These are phyloP conservation scores for Theristus sp. DNA, from an alignment of 2,888 invertebrate species.

Conservation along the genomic window DNA sequence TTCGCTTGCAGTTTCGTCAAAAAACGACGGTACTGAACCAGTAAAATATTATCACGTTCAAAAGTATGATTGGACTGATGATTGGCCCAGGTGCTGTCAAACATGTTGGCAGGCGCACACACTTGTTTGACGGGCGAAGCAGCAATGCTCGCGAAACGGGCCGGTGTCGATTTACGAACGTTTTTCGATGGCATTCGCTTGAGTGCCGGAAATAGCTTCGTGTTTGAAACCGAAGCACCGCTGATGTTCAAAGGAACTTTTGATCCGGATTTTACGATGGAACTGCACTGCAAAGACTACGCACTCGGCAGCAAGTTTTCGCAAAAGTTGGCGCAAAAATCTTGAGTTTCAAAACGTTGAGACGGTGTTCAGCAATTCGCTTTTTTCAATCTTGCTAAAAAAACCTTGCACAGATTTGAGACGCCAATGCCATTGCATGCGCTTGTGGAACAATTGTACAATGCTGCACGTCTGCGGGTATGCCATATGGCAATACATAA, in stretches of 20 bases:
- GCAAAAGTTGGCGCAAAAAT: neutral
- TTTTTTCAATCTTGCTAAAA: neutral
- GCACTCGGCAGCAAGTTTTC: neutral
- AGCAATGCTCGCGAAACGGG: neutral
- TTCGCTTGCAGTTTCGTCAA: too few relatives aligned
- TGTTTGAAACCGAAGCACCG: conserved; percentile 3
- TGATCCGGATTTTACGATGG: neutral
- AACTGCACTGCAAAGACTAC: conserved; percentile 3
- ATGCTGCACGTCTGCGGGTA: neutral
- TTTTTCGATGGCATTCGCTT: conserved; percentile 4
- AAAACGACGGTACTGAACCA: too few relatives aligned
- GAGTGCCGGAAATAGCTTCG: conserved; percentile 2
- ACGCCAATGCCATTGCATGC: neutral
- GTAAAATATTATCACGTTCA: too few relatives aligned
- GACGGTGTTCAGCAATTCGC: neutral
- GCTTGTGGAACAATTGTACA: conserved; percentile 1
- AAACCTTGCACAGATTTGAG: neutral
- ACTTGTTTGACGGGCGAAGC: neutral
- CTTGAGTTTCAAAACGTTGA: neutral
- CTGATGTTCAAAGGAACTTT: conserved; percentile 2
- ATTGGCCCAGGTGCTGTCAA: neutral
- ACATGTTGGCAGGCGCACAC: conserved; percentile 4
- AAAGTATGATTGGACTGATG: too few relatives aligned
- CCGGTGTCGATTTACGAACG: neutral
- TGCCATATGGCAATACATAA: neutral